phyloP scores from a whole-genome alignment of 2,113 vertebrate genomes.

The Catagonus wagneri region DNA sequence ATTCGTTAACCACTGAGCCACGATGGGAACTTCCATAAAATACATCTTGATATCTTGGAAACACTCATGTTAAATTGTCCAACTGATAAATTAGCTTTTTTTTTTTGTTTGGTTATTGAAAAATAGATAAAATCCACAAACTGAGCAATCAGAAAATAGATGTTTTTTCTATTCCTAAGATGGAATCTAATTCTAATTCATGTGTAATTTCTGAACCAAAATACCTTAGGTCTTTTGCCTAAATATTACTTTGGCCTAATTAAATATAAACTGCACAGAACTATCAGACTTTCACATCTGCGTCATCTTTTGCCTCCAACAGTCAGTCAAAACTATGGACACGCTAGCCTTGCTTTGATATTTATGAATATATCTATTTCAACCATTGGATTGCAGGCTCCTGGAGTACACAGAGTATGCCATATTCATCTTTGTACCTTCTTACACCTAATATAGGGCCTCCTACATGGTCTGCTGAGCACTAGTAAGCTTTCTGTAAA shows the following conservation, averaged over 20 bases:
- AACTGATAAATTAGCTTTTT: slow-evolving; percentile 45
- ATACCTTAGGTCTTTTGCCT: slow-evolving; percentile 5
- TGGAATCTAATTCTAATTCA: slow-evolving; percentile 48
- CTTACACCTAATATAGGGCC: not conserved
- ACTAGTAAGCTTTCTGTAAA: slow-evolving; percentile 17
- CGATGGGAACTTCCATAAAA: slow-evolving; percentile 42
- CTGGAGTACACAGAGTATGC: not conserved
- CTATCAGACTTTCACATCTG: not conserved
- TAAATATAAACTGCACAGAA: slow-evolving; percentile 52
- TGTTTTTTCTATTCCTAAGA: slow-evolving; percentile 59
- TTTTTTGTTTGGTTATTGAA: slow-evolving; percentile 49
- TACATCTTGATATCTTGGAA: slow-evolving; percentile 10
- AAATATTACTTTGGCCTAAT: slow-evolving; percentile 46
- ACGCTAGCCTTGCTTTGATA: not conserved
- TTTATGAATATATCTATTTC: not conserved
- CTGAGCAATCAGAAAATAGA: slow-evolving; percentile 55
- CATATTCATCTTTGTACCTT: not conserved
- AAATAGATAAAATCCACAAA: slow-evolving; percentile 58
- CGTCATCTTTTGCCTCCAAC: not conserved
- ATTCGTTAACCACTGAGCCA: too few species aligned
- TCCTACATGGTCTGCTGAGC: slow-evolving; percentile 20
- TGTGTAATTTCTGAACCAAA: slow-evolving; percentile 51
- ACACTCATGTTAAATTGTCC: not conserved
- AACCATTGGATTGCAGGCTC: not conserved
- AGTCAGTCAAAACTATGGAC: not conserved